Conservation (phyloP, 2,797 vertebrate species). For the Tangara arthus region DNA sequence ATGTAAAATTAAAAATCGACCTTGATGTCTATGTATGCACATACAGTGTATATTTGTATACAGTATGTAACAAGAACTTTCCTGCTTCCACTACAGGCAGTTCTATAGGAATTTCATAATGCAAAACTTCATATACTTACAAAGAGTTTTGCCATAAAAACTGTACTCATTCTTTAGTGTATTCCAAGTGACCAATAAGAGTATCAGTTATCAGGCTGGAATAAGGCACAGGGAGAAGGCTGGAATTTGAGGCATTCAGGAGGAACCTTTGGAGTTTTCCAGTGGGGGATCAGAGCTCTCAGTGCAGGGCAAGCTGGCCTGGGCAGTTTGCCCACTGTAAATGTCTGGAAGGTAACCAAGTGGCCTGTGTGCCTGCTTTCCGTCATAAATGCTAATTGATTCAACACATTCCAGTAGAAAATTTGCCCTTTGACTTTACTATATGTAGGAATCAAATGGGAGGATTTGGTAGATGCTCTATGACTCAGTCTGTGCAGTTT, state of each 20-base stretch:
- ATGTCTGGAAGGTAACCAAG: background rate
- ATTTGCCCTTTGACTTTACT: background rate
- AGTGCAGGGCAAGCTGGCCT: background rate
- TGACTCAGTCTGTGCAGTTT: background rate
- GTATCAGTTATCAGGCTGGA: background rate
- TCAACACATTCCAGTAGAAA: background rate
- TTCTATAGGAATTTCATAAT: background rate
- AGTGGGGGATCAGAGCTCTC: background rate
- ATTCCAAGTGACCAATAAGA: background rate
- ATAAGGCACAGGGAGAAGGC: background rate
- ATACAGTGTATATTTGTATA: fast-evolving
- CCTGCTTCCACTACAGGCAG: background rate
- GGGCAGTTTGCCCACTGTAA: background rate
- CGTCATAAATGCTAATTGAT: background rate
- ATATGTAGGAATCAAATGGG: background rate
- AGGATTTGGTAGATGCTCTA: background rate
- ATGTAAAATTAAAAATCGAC: background rate
- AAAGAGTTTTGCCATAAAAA: background rate
- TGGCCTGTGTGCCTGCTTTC: background rate
- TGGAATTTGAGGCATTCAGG: background rate
- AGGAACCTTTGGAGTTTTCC: background rate
- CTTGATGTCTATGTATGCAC: fast-evolving
- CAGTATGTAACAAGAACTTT: background rate
- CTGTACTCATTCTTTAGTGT: background rate
- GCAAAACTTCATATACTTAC: background rate